phyloP scores from a whole-genome alignment of 2,113 vertebrate species.

The Crotalus horridus region DNA sequence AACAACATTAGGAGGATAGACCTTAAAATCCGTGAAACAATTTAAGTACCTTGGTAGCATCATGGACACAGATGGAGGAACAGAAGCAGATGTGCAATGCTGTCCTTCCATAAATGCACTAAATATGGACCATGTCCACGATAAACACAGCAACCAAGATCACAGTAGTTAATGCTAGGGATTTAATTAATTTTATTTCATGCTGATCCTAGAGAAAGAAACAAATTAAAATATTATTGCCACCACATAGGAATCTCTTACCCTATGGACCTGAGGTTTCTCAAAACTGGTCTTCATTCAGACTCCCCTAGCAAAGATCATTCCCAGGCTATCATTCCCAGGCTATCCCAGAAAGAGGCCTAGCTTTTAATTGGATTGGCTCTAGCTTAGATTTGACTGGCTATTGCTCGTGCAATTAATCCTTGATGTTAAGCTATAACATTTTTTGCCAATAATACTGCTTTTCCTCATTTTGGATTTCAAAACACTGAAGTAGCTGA shows the following conservation, averaged over 20 bases:
- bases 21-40: neutral
- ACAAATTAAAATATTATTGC: neutral
- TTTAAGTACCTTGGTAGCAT: neutral
- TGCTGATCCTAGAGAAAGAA: neutral
- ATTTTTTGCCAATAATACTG: neutral
- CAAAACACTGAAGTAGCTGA: accelerated
- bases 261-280: neutral
- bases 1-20: neutral
- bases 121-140: neutral
- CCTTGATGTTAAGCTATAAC: neutral
- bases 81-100: neutral
- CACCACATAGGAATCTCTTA: neutral
- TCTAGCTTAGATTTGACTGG: neutral
- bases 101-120: neutral
- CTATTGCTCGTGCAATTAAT: neutral
- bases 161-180: neutral
- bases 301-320: neutral
- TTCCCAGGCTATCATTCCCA: neutral
- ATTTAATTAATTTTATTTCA: neutral
- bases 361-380: neutral
- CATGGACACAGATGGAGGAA: neutral
- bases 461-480: neutral
- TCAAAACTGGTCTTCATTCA: neutral
- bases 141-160: neutral
- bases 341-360: neutral